Evolutionary conservation across 2,888 invertebrate species (phyloP).

Genomic region (Antitype chi): DNA sequence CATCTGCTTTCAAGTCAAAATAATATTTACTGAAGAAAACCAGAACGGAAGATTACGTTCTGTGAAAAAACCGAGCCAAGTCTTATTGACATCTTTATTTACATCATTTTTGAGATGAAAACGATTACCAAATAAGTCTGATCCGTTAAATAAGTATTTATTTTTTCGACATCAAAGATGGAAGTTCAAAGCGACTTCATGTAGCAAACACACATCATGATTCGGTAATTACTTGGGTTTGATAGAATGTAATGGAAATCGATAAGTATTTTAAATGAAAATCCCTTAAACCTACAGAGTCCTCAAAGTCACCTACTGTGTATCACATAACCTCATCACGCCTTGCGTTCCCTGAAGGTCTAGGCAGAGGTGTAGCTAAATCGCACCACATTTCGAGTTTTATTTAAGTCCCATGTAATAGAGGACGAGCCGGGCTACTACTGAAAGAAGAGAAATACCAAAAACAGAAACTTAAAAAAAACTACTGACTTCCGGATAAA

Average conservation of each 20-base stretch:
- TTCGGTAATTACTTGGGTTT: slow-evolving; percentile 62
- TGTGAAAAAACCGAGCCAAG: slow-evolving; percentile 21
- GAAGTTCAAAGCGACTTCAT: slow-evolving; percentile 59
- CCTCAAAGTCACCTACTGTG: neutral
- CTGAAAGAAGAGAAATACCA: too few relatives aligned
- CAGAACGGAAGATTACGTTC: slow-evolving; percentile 16
- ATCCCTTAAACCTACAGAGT: neutral
- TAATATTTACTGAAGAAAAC: neutral
- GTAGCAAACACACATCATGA: slow-evolving; percentile 61
- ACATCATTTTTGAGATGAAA: slow-evolving; percentile 30
- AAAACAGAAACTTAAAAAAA: too few relatives aligned
- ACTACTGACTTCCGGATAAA: too few relatives aligned
- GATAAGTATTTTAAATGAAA: slow-evolving; percentile 23
- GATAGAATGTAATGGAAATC: slow-evolving; percentile 13
- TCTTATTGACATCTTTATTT: slow-evolving; percentile 27
- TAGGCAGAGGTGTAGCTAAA: too few relatives aligned
- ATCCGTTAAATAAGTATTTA: slow-evolving; percentile 64
- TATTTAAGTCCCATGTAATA: too few relatives aligned
- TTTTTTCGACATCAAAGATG: slow-evolving; percentile 64
- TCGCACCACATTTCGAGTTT: too few relatives aligned
- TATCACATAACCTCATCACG: too few relatives aligned
- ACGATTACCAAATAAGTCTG: slow-evolving; percentile 47
- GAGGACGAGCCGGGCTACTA: too few relatives aligned
- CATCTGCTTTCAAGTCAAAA: neutral
- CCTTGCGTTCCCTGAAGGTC: too few relatives aligned